Base-by-base conservation (phyloP, 2,888 invertebrate genomes). In the Oxycera nigricornis region DNA sequence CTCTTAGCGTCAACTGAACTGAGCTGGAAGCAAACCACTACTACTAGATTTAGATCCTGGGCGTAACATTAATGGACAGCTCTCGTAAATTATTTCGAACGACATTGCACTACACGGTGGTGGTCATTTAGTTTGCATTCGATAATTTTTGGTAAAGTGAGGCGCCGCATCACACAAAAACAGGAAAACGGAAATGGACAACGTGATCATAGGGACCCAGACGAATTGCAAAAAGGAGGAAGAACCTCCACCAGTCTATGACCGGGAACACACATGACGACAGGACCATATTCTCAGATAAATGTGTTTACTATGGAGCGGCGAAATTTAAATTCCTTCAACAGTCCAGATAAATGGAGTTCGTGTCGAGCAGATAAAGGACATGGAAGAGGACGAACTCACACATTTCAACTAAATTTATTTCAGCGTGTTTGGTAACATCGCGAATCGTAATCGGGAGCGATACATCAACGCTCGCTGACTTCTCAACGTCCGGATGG, bases 71-170 rank as follows among this genome's bases (percentile, higher is more conserved):
- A 55, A 65, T 20, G 72, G 72, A 65, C 73, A 72, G 28, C 72
- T 68, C 26, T 72, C 73, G 70, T 75, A 75, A 74, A 75, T 75
- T 75, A 75, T 75, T 70, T 70, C 52, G 35, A 55, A 55, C 70
- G 70, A 70, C 70, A 70, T 70, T 70, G 70, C 70, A 70, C 70
- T 31, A 73, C 35, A 62, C 52, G 39, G 65, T 61, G 57, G 73
- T 72, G 67, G 68, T 57, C 73, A 75, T 73, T 75, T 68, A 75
- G 70, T 35, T 70, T 72, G 72, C 31, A 72, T 75, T 75, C 73
- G 72, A 75, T 75, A 70, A 70, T 52, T 52, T 52, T 52, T 20
- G 55, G 17, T 22, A 65, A 65, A 41, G 65, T 41, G 22, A 24
- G 41, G 20, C 65, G 24, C 65, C 39, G 24, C 24, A 65, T n/a